phyloP scores from a whole-genome alignment of 2,888 invertebrate genomes.

The Linnaemya tessellans region DNA sequence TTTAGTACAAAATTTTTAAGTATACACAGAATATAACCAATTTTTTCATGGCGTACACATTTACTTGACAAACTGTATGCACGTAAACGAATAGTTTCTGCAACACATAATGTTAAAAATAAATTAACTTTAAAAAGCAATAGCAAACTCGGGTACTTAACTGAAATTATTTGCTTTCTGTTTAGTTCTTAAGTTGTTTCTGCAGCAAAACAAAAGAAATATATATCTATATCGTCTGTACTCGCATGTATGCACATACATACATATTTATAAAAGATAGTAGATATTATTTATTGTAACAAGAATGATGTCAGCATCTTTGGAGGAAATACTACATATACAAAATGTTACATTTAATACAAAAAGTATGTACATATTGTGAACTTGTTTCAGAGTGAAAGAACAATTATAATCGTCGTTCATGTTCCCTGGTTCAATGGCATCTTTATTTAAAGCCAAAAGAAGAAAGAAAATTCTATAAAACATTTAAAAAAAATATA shows the following conservation, averaged over 20 bases:
- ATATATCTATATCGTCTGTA: background rate
- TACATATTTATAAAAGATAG: constrained; percentile 22
- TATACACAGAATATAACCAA: background rate
- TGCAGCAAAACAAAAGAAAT: background rate
- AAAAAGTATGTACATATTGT: constrained; percentile 38
- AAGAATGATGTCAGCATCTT: constrained; percentile 66
- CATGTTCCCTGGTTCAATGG: constrained; percentile 57
- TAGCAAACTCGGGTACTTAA: background rate
- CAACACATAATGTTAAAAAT: background rate
- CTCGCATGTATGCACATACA: background rate
- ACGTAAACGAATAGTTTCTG: background rate
- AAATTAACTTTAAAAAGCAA: background rate
- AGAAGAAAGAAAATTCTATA: background rate
- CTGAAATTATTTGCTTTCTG: no score
- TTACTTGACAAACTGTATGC: background rate
- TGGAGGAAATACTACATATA: constrained; percentile 39
- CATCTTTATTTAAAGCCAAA: constrained; percentile 20
- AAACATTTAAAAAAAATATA: background rate
- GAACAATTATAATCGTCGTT: constrained; percentile 5
- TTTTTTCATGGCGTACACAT: background rate
- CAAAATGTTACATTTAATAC: constrained; percentile 21
- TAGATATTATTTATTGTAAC: constrained; percentile 38
- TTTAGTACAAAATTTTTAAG: no score
- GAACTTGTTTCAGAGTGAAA: constrained; percentile 56
- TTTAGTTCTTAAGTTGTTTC: no score